Percentiles rank a stretch among this genome's conserved stretches.
Conservation (phyloP, 35 echinoderm and acorn worm species). For the Apostichopus japonicus region DNA sequence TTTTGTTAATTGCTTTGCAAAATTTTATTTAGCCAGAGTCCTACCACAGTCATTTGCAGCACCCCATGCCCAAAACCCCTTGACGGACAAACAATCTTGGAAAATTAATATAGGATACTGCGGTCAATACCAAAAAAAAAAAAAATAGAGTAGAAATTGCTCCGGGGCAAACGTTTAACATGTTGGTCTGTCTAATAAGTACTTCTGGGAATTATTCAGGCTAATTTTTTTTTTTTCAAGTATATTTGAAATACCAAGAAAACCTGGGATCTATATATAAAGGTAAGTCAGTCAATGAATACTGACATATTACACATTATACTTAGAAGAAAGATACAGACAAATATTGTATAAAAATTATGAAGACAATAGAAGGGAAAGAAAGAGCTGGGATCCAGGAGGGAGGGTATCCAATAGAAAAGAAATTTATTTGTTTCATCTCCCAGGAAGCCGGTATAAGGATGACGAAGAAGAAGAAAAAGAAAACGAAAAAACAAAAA, state of each 20-base stretch:
- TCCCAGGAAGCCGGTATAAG: constrained; percentile 6
- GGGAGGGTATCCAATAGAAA: constrained; percentile 16
- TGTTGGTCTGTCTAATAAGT: neutral
- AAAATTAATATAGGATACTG: neutral
- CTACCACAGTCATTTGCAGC: neutral
- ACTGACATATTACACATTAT: neutral
- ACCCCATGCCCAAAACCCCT: neutral
- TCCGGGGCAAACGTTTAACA: neutral
- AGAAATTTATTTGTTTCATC: constrained; percentile 39
- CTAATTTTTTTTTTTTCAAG: too few species aligned
- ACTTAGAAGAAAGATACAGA: neutral
- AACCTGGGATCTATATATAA: neutral
- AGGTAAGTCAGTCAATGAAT: neutral
- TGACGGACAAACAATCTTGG: neutral
- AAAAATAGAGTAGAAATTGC: neutral
- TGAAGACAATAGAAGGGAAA: neutral
- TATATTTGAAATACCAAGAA: neutral
- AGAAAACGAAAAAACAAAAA: neutral
- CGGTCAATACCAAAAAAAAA: neutral
- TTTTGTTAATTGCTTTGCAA: constrained; percentile 41
- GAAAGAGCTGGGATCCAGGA: neutral
- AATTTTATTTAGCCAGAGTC: constrained; percentile 22
- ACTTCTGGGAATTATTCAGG: neutral
- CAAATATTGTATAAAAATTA: neutral
- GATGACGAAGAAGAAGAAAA: neutral